Evolutionary conservation across 2,113 vertebrate genomes (phyloP), one percentile per base, ranked within the genome.

Genomic region (Aramus guarauna): DNA sequence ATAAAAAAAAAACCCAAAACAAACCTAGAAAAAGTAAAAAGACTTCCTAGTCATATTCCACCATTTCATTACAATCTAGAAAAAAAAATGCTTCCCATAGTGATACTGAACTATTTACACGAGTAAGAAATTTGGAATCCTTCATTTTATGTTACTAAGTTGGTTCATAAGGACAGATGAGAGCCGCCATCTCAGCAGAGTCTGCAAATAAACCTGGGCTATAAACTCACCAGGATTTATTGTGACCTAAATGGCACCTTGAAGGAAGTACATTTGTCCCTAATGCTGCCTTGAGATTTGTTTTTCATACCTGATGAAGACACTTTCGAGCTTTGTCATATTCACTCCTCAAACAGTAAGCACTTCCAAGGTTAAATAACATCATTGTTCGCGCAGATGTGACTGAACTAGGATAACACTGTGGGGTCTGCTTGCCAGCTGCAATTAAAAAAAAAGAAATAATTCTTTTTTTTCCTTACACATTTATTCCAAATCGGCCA

Each of bases 241-340:
- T 64, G 39, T 67, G 23, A 71, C 34, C n/a, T 43, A n/a, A 85
- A 36, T 11, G 37, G 43, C 24, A 53, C 62, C 69, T 45, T 3
- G 32, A 73, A 92, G 68, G 63, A 74, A 63, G 18, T 7, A 48
- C 15, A 6, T 41, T 39, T 71, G 26, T n/a, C 19, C 82, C 30
- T 32, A 15, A 67, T 77, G 59, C 55, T 34, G 22, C 36, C 60
- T 13, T 26, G 34, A 92, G 62, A 7, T 88, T 69, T 58, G 23
- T 47, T 92, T 91, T 47, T 15, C 96, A 94, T 92, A 99, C 99
- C 99, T 99, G 99, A 95, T 99, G 99, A 59, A 99, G 99, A 96
- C 99, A 99, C 95, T 99, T 99, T 22, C 99, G 99, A 71, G 99
- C 99, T 97, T 99, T 99, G 90, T 99, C 99, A 7, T 99, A 99